These are phyloP conservation scores for Strigamia crassipes DNA, from an alignment of 2,888 invertebrate species.

Conservation along the genomic window DNA sequence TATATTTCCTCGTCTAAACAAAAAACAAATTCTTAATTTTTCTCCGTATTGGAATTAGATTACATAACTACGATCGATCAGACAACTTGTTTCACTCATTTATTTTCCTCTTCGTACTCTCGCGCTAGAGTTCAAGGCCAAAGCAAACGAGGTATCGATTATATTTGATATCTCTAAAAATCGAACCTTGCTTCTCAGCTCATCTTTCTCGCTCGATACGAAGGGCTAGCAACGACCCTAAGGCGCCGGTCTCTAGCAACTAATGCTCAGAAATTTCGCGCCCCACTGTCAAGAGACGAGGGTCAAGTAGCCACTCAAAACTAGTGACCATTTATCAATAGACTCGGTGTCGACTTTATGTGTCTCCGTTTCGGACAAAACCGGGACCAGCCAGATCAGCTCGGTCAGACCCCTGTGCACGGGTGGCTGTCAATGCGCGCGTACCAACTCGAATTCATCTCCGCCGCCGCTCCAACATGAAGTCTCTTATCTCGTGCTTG, in stretches of 20 bases:
- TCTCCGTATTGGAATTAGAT: background rate
- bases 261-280: background rate
- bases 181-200: constrained; percentile 21
- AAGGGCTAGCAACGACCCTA: constrained; percentile 4
- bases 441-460: background rate
- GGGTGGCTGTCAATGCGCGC: background rate
- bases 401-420: background rate
- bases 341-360: constrained; percentile 16
- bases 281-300: constrained; percentile 16
- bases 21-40: background rate
- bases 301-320: constrained; percentile 16
- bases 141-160: background rate
- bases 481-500: background rate
- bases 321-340: constrained; percentile 21
- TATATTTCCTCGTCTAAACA: background rate
- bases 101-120: background rate
- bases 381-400: constrained; percentile 16
- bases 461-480: background rate
- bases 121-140: constrained; percentile 15
- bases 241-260: background rate
- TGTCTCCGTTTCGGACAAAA: background rate
- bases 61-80: background rate
- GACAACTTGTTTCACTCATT: background rate
- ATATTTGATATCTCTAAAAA: background rate
- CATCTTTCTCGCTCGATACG: background rate